Evolutionary conservation across 1,140 invertebrate species (phyloP).

Genomic region (Drosophila ironensis): DNA sequence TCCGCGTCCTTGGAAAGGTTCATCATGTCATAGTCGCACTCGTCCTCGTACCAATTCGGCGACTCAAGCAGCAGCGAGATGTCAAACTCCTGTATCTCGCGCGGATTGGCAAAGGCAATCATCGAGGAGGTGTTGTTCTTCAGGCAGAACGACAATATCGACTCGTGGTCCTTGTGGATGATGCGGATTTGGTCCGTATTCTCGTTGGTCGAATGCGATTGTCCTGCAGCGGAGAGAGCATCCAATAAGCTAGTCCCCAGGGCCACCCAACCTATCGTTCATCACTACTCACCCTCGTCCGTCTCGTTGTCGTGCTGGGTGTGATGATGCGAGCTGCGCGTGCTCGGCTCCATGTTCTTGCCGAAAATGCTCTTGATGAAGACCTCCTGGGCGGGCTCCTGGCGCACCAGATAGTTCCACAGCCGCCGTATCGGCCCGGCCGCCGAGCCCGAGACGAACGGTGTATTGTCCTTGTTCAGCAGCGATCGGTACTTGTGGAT

Average conservation of each 20-base stretch:
- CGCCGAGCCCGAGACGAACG: constrained; percentile 91
- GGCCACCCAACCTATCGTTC: too few relatives aligned
- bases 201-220: constrained; percentile 72
- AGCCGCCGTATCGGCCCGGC: constrained; percentile 92
- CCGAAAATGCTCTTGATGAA: constrained; percentile 98
- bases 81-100: constrained; percentile 99
- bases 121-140: constrained; percentile 91
- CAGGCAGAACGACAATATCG: constrained; percentile 97
- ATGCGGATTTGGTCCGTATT: constrained; percentile 93
- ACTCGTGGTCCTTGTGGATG: constrained; percentile 99
- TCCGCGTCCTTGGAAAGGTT: constrained; percentile 90
- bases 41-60: constrained; percentile 95
- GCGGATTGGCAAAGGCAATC: constrained; percentile 95
- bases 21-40: constrained; percentile 97
- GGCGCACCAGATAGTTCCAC: constrained; percentile 96
- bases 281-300: constrained; percentile 64
- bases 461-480: constrained; percentile 96
- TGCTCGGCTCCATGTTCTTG: constrained; percentile 55
- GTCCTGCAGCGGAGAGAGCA: constrained; percentile 25
- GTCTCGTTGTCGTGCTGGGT: constrained; percentile 65
- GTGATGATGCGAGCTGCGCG: constrained; percentile 55
- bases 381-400: constrained; percentile 96
- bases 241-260: not conserved
- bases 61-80: constrained; percentile 94
- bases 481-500: constrained; percentile 96